Evolutionary conservation across 2,888 invertebrate genomes (phyloP).

Genomic region (Dione vanillae): DNA sequence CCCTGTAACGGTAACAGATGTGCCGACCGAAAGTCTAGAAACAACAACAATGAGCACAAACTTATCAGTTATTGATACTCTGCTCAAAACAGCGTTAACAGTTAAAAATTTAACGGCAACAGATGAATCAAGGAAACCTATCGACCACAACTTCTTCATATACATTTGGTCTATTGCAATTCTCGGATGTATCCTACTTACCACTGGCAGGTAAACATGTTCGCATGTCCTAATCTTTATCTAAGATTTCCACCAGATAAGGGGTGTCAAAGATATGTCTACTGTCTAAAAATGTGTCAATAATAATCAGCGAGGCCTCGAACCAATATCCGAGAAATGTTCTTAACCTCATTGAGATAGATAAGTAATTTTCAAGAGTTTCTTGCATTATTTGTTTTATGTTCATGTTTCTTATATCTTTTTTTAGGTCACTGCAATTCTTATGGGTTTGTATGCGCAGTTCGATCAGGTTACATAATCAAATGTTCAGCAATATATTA

Average conservation of each 20-base stretch:
- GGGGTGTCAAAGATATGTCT: slow-evolving; percentile 4
- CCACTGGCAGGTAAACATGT: slow-evolving; percentile 74
- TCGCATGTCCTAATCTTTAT: not conserved
- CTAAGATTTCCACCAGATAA: not conserved
- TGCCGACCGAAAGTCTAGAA: not conserved
- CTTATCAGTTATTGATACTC: slow-evolving; percentile 62
- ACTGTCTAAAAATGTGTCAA: slow-evolving; percentile 3
- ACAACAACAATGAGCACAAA: slow-evolving; percentile 51
- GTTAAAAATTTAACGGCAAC: slow-evolving; percentile 58
- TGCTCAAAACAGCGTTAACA: slow-evolving; percentile 60
- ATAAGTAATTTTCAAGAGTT: slow-evolving; percentile 10
- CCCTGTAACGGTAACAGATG: slow-evolving; percentile 26
- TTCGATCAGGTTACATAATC: slow-evolving; percentile 89
- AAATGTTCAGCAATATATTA: slow-evolving; percentile 90
- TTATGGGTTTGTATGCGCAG: slow-evolving; percentile 90
- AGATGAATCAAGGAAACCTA: slow-evolving; percentile 43
- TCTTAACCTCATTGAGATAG: slow-evolving; percentile 13
- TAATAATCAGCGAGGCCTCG: slow-evolving; percentile 3
- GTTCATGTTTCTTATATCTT: not conserved
- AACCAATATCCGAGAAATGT: not conserved
- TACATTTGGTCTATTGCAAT: slow-evolving; percentile 86
- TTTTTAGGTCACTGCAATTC: slow-evolving; percentile 87
- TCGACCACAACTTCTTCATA: slow-evolving; percentile 73
- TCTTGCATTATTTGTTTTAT: not conserved
- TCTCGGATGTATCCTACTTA: slow-evolving; percentile 83